Percentiles rank a stretch among this genome's conserved stretches.
These are phyloP conservation scores for Popillia japonica DNA, from an alignment of 1,140 invertebrate species.

Conservation along the genomic window DNA sequence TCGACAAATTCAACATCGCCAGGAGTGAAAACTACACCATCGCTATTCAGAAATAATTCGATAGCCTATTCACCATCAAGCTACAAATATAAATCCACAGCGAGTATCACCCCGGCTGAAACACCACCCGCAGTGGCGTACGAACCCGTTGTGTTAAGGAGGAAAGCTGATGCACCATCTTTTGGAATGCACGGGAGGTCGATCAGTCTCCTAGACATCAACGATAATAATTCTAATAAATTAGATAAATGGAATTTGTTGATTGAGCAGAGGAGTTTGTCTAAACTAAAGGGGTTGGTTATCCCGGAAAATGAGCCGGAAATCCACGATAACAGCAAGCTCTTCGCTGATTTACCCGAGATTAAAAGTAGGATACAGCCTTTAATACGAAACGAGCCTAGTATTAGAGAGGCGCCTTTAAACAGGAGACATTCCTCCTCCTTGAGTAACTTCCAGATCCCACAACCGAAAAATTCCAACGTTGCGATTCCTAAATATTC, in stretches of 20 bases:
- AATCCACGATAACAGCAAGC: constrained; percentile 52
- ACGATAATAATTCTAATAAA: constrained; percentile 12
- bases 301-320: constrained; percentile 77
- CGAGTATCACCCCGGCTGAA: neutral
- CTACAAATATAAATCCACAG: neutral
- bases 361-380: constrained; percentile 71
- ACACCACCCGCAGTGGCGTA: neutral
- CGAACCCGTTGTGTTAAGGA: neutral
- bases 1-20: constrained; percentile 45
- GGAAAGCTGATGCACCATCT: neutral
- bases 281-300: constrained; percentile 83
- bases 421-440: constrained; percentile 48
- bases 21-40: constrained; percentile 41
- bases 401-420: neutral
- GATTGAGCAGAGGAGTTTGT: constrained; percentile 82
- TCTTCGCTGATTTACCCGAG: constrained; percentile 77
- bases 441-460: constrained; percentile 52
- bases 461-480: constrained; percentile 50
- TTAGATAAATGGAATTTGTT: constrained; percentile 67
- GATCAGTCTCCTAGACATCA: constrained; percentile 22
- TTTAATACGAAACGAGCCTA: neutral
- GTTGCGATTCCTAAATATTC: constrained; percentile 76
- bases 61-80: neutral
- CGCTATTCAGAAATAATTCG: constrained; percentile 13
- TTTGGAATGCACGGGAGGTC: neutral